Base-by-base conservation (phyloP, 2,888 invertebrate genomes). In the Eupsilia transversa region DNA sequence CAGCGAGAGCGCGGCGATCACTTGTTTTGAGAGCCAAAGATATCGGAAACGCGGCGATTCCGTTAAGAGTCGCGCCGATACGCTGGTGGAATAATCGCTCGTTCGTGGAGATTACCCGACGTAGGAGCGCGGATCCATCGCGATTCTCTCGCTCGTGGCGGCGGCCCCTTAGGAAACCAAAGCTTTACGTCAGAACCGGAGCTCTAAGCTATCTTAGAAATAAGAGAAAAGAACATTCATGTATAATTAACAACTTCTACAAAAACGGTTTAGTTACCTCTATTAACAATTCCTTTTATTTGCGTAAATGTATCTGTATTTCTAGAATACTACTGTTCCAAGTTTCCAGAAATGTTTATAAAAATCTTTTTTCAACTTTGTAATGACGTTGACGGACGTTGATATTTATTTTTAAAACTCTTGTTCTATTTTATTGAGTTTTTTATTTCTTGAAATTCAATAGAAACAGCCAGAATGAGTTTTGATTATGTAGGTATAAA, bases 321-420 rank as follows among this genome's bases (percentile, higher is more conserved):
- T 57, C 49, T 41, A 65, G 33, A 74, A 27, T 41, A 49, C 9
- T 49, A 57, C 10, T 27, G 46, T 17, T 5, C 10, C n/a, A 23
- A 41, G 54, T 49, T 56, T 33, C 3, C 20, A 35, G 30, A 27
- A 38, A 54, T 12, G 10, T 43, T 17, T 30, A 12, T 1, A 52
- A 70, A 77, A 83, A 64, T 60, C 52, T 6, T 60, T 69, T 73
- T 76, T 76, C 23, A 65, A 74, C 33, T 72, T 70, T 85, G n/a
- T n/a, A n/a, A n/a, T n/a, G 77, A 82, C 77, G 30, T 76, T 64
- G 46, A 46, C 57, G 0, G n/a, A n/a, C n/a, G 9, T 33, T 56
- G 23, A 33, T 33, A n/a, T 65, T 64, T n/a, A 33, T 65, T 65
- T 33, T 30, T n/a, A n/a, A 63, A 60, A 61, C 30, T 64, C 9